These are phyloP conservation scores for Pygmarrhopalites habei DNA, from an alignment of 1,140 invertebrate species.

Conservation along the genomic window DNA sequence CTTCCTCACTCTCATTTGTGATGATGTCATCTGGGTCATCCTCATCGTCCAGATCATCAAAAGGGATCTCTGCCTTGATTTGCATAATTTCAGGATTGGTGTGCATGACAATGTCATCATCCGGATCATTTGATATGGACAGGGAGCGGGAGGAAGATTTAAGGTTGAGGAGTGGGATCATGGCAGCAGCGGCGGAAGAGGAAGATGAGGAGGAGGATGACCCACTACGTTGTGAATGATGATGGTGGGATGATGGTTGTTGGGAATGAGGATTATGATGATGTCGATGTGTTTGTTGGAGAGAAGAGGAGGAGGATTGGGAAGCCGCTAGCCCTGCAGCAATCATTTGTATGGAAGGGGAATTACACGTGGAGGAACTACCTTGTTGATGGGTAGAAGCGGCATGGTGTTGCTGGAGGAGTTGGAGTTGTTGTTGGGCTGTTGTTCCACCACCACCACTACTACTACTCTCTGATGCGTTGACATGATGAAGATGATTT, in stretches of 20 bases:
- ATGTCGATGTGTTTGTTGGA: constrained; percentile 46
- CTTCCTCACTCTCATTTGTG: constrained; percentile 1
- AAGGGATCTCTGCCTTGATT: constrained; percentile 30
- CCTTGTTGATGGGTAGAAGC: constrained; percentile 44
- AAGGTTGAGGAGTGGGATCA: not conserved
- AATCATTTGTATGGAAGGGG: too few relatives aligned
- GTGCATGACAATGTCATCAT: constrained; percentile 3
- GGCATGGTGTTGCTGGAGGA: constrained; percentile 33
- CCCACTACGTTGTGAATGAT: constrained; percentile 42
- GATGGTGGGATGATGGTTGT: constrained; percentile 43
- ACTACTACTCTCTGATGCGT: not conserved
- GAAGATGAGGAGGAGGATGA: constrained; percentile 14
- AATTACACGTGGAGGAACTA: too few relatives aligned
- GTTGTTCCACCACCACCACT: not conserved
- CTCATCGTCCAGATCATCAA: constrained; percentile 16
- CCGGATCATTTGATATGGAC: too few relatives aligned
- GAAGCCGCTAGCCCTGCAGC: too few relatives aligned
- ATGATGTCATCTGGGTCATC: constrained; percentile 11
- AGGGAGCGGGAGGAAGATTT: not conserved
- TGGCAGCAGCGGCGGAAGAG: not conserved
- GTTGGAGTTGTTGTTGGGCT: constrained; percentile 2
- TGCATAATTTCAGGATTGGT: constrained; percentile 26
- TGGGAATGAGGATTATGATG: constrained; percentile 50
- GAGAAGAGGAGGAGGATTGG: too few relatives aligned
- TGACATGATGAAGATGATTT: constrained; percentile 20